phyloP scores from a whole-genome alignment of 2,113 vertebrate genomes.

The Oryzias javanicus region DNA sequence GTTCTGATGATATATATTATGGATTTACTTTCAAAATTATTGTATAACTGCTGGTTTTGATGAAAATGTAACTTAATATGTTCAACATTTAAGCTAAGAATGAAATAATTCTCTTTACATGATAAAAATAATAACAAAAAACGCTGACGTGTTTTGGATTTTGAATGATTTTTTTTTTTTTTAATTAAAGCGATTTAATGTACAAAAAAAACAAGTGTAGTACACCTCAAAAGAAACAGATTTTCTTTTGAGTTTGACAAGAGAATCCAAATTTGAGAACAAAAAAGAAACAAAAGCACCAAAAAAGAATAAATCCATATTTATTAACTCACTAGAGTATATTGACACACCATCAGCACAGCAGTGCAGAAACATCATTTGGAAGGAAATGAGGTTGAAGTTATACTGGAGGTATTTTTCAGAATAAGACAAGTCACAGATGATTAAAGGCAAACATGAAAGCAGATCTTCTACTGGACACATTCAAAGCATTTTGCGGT shows the following conservation, averaged over 20 bases:
- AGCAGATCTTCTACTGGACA: constrained; percentile 3
- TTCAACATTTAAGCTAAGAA: no score
- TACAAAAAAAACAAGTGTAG: constrained; percentile 44
- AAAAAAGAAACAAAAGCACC: not conserved
- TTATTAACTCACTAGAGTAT: not conserved
- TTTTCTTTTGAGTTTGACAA: not conserved
- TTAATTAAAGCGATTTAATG: constrained; percentile 41
- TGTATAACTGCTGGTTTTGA: no score
- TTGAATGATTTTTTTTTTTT: not conserved
- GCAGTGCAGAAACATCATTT: not conserved
- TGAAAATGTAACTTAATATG: no score
- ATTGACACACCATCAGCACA: constrained; percentile 10
- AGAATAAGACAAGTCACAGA: constrained; percentile 24
- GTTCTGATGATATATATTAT: no score
- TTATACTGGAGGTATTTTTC: constrained; percentile 25
- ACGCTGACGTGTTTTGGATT: not conserved
- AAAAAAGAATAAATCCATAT: not conserved
- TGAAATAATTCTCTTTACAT: no score
- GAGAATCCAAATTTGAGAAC: constrained; percentile 20
- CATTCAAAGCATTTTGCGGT: not conserved
- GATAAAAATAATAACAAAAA: not conserved
- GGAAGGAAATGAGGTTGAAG: not conserved
- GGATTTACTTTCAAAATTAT: no score
- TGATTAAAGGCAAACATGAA: not conserved
- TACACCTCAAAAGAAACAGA: not conserved